phyloP scores from a whole-genome alignment of 23 tunicate genomes.

The Trididemnum nubilum region DNA sequence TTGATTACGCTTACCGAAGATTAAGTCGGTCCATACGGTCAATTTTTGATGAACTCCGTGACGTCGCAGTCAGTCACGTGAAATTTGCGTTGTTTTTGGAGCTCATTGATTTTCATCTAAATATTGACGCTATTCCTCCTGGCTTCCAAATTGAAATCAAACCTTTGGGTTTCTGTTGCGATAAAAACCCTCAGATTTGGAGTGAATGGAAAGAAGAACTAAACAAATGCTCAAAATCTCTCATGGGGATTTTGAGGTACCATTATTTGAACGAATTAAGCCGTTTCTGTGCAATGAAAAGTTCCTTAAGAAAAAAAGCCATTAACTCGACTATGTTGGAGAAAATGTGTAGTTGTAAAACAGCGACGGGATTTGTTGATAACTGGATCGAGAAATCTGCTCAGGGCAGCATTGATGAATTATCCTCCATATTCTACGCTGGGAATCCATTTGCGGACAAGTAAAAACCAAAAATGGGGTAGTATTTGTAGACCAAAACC shows the following conservation, averaged over 20 bases:
- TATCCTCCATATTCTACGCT: no score
- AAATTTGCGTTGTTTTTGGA: conserved; percentile 30
- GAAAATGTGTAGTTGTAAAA: neutral
- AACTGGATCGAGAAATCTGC: conserved; percentile 17
- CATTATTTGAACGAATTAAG: conserved; percentile 20
- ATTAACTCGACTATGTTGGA: neutral
- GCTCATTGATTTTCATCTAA: conserved; percentile 31
- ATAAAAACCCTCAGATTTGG: neutral
- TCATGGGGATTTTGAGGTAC: conserved; percentile 9
- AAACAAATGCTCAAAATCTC: conserved; percentile 12
- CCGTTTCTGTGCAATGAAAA: neutral
- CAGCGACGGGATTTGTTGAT: neutral
- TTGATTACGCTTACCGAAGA: no score
- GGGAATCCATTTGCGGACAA: no score
- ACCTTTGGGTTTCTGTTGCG: conserved; percentile 17
- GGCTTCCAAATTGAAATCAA: conserved; percentile 35
- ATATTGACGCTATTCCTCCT: conserved; percentile 44
- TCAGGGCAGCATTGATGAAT: no score
- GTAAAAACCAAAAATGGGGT: no score
- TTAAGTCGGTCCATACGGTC: neutral
- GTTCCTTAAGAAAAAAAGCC: conserved; percentile 4
- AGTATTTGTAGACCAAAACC: no score
- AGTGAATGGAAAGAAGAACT: conserved; percentile 46
- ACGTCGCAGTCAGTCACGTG: conserved; percentile 17
- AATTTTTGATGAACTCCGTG: neutral